phyloP scores from a whole-genome alignment of 2,888 invertebrate genomes.

The Drosophila quinaria region DNA sequence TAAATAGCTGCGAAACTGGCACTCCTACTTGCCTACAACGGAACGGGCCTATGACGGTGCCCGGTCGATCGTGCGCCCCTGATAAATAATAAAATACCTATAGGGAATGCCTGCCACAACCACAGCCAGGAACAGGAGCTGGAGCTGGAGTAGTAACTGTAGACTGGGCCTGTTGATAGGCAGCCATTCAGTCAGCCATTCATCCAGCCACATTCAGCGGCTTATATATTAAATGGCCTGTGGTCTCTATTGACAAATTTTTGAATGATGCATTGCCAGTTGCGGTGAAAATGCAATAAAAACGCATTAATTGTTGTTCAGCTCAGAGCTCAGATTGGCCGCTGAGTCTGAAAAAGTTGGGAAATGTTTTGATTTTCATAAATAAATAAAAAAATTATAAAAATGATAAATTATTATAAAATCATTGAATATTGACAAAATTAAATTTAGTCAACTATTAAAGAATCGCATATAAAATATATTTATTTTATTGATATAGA shows the following conservation, averaged over 20 bases:
- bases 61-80: constrained; percentile 61
- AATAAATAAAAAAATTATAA: constrained; percentile 10
- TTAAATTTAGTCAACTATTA: background rate
- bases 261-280: constrained; percentile 71
- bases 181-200: constrained; percentile 21
- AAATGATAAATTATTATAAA: background rate
- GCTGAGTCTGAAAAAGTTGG: background rate
- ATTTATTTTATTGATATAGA: background rate
- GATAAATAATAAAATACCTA: constrained; percentile 80
- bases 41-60: constrained; percentile 21
- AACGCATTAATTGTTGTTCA: constrained; percentile 66
- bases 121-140: background rate
- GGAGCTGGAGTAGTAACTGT: background rate
- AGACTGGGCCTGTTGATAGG: constrained; percentile 41
- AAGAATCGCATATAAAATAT: too few relatives aligned
- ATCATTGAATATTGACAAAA: constrained; percentile 2
- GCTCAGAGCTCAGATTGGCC: constrained; percentile 38
- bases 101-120: constrained; percentile 52
- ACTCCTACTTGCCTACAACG: constrained; percentile 22
- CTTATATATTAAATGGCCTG: constrained; percentile 70
- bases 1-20: constrained; percentile 57
- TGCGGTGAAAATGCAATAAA: constrained; percentile 70
- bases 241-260: constrained; percentile 79
- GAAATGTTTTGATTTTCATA: constrained; percentile 34
- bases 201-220: constrained; percentile 32